These are phyloP conservation scores for Mantis religiosa DNA, from an alignment of 2,888 invertebrate species.

Conservation along the genomic window DNA sequence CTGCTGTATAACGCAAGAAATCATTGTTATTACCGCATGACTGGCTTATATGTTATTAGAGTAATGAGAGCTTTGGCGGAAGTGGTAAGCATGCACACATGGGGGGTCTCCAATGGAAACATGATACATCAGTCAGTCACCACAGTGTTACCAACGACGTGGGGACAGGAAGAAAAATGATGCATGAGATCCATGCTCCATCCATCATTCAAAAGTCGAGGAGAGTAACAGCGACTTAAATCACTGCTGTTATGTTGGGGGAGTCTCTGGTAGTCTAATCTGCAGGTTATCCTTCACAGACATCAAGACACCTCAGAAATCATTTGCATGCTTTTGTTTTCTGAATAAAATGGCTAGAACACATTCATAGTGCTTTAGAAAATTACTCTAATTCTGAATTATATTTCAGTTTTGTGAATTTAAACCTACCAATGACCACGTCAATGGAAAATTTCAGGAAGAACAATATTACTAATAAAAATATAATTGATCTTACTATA, in stretches of 20 bases:
- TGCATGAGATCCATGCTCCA: constrained; percentile 12
- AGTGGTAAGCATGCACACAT: neutral
- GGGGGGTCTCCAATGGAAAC: constrained; percentile 19
- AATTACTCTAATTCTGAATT: too few species aligned
- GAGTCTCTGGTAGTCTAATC: too few species aligned
- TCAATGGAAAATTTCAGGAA: too few species aligned
- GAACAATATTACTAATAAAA: too few species aligned
- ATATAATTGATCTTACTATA: too few species aligned
- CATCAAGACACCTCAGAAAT: too few species aligned
- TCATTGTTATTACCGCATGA: neutral
- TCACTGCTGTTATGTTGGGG: neutral
- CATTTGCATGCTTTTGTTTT: too few species aligned
- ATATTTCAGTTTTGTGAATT: too few species aligned
- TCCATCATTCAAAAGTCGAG: constrained; percentile 22
- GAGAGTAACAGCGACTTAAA: neutral
- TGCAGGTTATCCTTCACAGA: too few species aligned
- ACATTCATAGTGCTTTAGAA: too few species aligned
- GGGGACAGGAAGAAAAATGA: constrained; percentile 29
- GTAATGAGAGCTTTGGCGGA: neutral
- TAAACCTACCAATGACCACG: too few species aligned
- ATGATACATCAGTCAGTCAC: constrained; percentile 19
- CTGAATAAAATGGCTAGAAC: too few species aligned
- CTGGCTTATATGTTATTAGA: neutral
- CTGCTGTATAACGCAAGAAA: neutral
- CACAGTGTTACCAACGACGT: neutral